Base-by-base conservation (phyloP, 2,797 vertebrate genomes). In the Enteromius unitaeniatus region DNA sequence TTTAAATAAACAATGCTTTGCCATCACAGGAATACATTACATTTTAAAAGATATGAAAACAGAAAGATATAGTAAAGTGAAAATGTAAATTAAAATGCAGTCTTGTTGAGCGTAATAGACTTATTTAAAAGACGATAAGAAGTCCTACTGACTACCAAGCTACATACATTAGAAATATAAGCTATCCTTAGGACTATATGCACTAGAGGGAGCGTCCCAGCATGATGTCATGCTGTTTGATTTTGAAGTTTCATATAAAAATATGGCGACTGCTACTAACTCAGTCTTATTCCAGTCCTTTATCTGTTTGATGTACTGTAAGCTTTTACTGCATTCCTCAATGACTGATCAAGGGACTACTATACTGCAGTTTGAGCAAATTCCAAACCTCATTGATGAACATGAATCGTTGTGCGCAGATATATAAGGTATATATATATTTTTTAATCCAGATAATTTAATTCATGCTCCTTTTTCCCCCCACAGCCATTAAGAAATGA, bases 401-500 rank as follows among this genome's bases (percentile, higher is more conserved):
- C 53, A 60, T 26, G 53, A 60, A 26, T 4, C 6, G 1, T 42
- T 58, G 51, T 42, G 37, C 23, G 28, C 31, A 31, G n/a, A 80
- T 51, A 34, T 78, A 14, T 49, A 31, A 17, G 6, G 6, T 17
- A 9, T 31, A 31, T 31, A 2, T 17, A 9, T 31, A 31, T 31
- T 15, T 17, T 13, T 17, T 74, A 21, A 51, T 19, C 15, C 9
- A 47, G 53, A 40, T 58, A 3, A 34, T 58, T 49, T 34, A 0
- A 72, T 77, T n/a, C 26, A 58, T 58, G 42, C 47, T 47, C 4
- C 64, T 55, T 81, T 37, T 88, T 68, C 11, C 5, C 45, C 45
- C 89, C 89, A 83, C 92, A 96, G 93, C 92, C 92, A 90, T 85
- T 95, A 88, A 94, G 91, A 87, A 94, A 91, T 86, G 94, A 95